phyloP scores from a whole-genome alignment of 2,113 vertebrate genomes.

The Pteropus alecto region DNA sequence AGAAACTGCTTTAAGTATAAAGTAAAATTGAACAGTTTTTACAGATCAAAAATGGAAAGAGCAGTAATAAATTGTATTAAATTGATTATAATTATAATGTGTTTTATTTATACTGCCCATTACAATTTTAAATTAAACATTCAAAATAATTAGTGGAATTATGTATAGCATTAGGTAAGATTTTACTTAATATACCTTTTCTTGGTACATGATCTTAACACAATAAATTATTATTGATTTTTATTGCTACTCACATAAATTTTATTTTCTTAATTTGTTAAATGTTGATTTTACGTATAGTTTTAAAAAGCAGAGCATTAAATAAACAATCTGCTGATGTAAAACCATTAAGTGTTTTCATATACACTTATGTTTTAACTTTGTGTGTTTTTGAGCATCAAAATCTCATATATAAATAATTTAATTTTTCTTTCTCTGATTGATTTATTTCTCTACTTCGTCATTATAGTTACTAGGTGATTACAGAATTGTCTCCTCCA shows the following conservation, averaged over 20 bases:
- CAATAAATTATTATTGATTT: constrained; percentile 58
- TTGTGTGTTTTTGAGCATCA: neutral
- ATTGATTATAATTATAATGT: neutral
- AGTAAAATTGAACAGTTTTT: neutral
- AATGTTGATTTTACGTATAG: constrained; percentile 35
- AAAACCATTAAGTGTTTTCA: neutral
- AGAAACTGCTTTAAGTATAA: neutral
- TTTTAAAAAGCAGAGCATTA: constrained; percentile 38
- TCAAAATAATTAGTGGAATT: constrained; percentile 57
- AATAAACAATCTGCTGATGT: neutral
- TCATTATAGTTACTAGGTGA: neutral
- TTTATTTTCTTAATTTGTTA: constrained; percentile 58
- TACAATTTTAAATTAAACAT: constrained; percentile 35
- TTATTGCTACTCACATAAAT: constrained; percentile 34
- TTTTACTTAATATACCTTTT: constrained; percentile 24
- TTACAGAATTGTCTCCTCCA: neutral
- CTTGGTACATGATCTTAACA: constrained; percentile 12
- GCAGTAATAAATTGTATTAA: neutral
- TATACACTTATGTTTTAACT: neutral
- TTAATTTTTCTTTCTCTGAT: neutral
- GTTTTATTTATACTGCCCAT: constrained; percentile 39
- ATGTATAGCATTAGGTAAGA: neutral
- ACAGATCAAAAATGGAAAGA: neutral
- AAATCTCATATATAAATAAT: neutral
- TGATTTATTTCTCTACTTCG: neutral